Percentiles rank a stretch among this genome's conserved stretches.
phyloP scores from a whole-genome alignment of 2,797 vertebrate species.

The Neoniphon sammara region DNA sequence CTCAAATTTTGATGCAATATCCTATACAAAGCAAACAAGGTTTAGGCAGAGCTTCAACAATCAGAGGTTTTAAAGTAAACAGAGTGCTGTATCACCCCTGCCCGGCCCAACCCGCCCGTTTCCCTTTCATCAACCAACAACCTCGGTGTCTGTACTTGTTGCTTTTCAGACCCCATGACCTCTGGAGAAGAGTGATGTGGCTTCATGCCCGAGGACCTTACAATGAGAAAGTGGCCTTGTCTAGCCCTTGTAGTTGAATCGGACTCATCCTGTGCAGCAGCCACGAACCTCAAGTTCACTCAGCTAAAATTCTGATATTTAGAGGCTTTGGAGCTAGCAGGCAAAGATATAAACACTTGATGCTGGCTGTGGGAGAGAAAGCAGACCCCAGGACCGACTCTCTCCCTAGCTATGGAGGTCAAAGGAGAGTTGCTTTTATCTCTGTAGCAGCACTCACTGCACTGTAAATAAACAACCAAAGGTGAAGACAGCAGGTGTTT shows the following conservation, averaged over 20 bases:
- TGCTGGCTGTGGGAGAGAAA: conserved; percentile 40
- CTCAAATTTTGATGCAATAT: not conserved
- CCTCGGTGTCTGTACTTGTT: conserved; percentile 37
- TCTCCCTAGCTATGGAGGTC: conserved; percentile 35
- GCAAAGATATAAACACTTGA: conserved; percentile 52
- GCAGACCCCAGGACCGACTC: conserved; percentile 32
- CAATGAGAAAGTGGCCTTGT: conserved; percentile 66
- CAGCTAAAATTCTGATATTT: conserved; percentile 52
- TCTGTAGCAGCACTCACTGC: conserved; percentile 17
- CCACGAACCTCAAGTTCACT: conserved; percentile 55
- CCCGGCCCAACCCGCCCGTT: not conserved
- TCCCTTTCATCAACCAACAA: conserved; percentile 22
- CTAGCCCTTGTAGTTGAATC: conserved; percentile 58
- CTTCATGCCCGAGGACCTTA: conserved; percentile 62
- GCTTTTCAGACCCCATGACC: conserved; percentile 34
- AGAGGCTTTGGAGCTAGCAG: conserved; percentile 44
- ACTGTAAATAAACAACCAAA: conserved; percentile 26
- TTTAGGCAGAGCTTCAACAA: too few species aligned
- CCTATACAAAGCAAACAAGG: not conserved
- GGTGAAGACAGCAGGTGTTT: conserved; percentile 3
- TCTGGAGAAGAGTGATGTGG: conserved; percentile 54
- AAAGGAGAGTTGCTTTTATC: conserved; percentile 16
- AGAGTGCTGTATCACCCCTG: too few species aligned
- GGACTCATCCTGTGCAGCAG: conserved; percentile 68
- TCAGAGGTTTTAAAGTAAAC: too few species aligned